These are phyloP conservation scores for Synergus umbraculus DNA, from an alignment of 2,888 invertebrate genomes.

Conservation along the genomic window DNA sequence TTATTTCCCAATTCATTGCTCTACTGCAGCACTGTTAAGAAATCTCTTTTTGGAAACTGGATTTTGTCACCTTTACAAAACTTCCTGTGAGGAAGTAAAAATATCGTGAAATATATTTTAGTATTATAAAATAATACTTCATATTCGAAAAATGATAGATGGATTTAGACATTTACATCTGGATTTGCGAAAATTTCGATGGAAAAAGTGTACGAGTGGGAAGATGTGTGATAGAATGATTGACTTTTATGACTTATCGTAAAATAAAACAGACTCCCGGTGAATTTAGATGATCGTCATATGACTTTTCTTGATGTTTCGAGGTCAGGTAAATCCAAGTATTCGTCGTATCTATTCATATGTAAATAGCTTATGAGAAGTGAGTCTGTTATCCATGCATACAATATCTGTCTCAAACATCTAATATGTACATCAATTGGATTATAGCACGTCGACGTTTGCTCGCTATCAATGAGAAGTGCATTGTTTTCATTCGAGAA, in stretches of 20 bases:
- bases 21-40: too few species aligned
- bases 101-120: too few species aligned
- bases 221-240: slow-evolving; percentile 21
- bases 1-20: too few species aligned
- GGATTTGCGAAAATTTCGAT: background rate
- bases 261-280: slow-evolving; percentile 5
- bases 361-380: slow-evolving; percentile 2
- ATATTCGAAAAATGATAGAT: background rate
- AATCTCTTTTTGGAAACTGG: too few species aligned
- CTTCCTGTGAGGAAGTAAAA: too few species aligned
- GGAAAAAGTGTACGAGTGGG: background rate
- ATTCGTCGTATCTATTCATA: background rate
- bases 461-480: slow-evolving; percentile 14
- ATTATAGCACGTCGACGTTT: background rate
- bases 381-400: background rate
- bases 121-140: background rate
- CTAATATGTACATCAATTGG: slow-evolving; percentile 1
- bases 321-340: background rate
- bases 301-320: slow-evolving; percentile 7
- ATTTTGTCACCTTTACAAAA: too few species aligned
- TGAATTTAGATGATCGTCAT: slow-evolving; percentile 5
- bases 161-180: background rate
- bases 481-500: slow-evolving; percentile 6
- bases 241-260: slow-evolving; percentile 24
- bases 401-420: background rate